Percentiles rank a stretch among this genome's conserved stretches.
phyloP scores from a whole-genome alignment of 2,888 invertebrate genomes.

The Girardia tigrina region DNA sequence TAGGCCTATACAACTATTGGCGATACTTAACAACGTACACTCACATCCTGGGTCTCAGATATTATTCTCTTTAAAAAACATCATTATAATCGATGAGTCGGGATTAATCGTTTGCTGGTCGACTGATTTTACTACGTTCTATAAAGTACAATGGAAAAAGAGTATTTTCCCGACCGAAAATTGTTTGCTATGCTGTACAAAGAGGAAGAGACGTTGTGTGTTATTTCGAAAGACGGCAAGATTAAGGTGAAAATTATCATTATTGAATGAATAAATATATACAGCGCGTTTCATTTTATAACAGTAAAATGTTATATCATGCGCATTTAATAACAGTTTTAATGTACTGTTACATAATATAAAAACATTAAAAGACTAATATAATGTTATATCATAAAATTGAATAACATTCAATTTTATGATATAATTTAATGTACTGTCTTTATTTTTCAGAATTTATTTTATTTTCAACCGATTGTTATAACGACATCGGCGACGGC shows the following conservation, averaged over 20 bases:
- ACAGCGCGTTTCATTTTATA: too few relatives aligned
- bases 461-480: too few relatives aligned
- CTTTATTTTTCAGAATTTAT: too few relatives aligned
- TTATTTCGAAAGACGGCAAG: not conserved
- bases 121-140: not conserved
- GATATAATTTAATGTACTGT: too few relatives aligned
- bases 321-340: too few relatives aligned
- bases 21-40: not conserved
- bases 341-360: too few relatives aligned
- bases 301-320: too few relatives aligned
- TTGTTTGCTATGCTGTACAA: not conserved
- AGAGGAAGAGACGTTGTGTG: not conserved
- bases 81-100: not conserved
- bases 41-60: not conserved
- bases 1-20: not conserved
- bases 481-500: too few relatives aligned
- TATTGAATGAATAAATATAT: too few relatives aligned
- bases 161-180: not conserved
- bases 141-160: not conserved
- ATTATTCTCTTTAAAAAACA: not conserved
- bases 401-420: too few relatives aligned
- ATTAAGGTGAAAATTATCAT: constrained; percentile 29
- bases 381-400: too few relatives aligned
- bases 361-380: too few relatives aligned
- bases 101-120: not conserved